These are phyloP conservation scores for Athripsodes cinereus DNA, from an alignment of 2,888 invertebrate genomes.

Conservation along the genomic window DNA sequence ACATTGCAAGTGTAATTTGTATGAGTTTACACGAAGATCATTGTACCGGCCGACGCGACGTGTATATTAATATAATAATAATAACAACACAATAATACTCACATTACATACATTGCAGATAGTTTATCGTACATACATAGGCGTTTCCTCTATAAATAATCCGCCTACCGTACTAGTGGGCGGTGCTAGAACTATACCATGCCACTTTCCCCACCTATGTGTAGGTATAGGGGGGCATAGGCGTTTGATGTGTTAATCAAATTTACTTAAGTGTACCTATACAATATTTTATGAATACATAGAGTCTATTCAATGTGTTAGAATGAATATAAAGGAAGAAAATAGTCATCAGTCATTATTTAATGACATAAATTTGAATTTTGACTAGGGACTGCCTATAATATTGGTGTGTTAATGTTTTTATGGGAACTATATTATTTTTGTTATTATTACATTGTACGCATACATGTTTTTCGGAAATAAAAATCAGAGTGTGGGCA, in stretches of 20 bases:
- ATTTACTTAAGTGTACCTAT: not conserved
- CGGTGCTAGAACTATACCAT: constrained; percentile 2
- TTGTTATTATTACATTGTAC: too few relatives aligned
- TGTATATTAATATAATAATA: too few relatives aligned
- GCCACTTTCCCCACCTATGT: not conserved
- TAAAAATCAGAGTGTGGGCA: too few relatives aligned
- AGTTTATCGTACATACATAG: not conserved
- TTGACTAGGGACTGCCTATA: not conserved
- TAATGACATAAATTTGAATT: not conserved
- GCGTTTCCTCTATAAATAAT: constrained; percentile 3
- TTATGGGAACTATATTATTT: too few relatives aligned
- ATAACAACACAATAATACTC: not conserved
- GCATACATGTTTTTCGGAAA: too few relatives aligned
- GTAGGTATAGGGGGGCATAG: not conserved
- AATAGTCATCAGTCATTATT: constrained; percentile 4
- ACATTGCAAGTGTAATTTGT: too few relatives aligned
- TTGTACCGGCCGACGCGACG: too few relatives aligned
- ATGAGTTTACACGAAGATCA: not conserved
- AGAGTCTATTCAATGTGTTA: not conserved
- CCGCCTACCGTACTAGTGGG: not conserved
- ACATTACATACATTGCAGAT: not conserved
- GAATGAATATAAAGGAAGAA: not conserved
- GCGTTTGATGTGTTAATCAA: constrained; percentile 2
- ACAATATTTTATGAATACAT: too few relatives aligned
- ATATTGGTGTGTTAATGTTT: too few relatives aligned